Evolutionary conservation across 2,888 invertebrate species (phyloP).

Genomic region (Drosophila fulvimacula): DNA sequence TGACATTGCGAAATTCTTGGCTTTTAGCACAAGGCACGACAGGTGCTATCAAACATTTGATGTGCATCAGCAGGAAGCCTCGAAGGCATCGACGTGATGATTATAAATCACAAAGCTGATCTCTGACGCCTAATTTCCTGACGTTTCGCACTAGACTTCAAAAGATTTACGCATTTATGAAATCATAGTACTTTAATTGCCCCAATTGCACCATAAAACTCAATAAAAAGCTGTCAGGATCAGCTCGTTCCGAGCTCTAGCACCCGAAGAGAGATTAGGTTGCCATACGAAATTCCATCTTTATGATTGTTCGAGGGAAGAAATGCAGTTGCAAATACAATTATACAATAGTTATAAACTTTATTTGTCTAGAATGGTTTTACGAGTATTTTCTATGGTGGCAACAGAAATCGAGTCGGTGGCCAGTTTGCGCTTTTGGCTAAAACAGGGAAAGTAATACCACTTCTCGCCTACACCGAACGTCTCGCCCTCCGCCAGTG

Average conservation of each 20-base stretch:
- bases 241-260: background rate
- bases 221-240: constrained; percentile 1
- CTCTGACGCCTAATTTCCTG: constrained; percentile 1
- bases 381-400: constrained; percentile 18
- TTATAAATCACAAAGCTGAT: constrained; percentile 11
- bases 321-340: constrained; percentile 13
- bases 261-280: background rate
- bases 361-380: constrained; percentile 31
- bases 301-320: background rate
- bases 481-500: constrained; percentile 86
- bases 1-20: constrained; percentile 38
- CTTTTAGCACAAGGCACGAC: background rate
- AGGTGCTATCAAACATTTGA: background rate
- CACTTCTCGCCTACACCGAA: constrained; percentile 86
- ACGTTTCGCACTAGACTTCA: constrained; percentile 7
- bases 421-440: constrained; percentile 13
- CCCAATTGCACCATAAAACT: constrained; percentile 12
- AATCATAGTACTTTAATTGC: constrained; percentile 6
- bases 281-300: background rate
- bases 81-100: constrained; percentile 40
- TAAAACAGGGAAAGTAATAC: constrained; percentile 85
- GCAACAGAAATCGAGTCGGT: constrained; percentile 13
- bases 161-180: constrained; percentile 26
- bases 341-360: constrained; percentile 27
- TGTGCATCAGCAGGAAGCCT: constrained; percentile 25